Base-by-base conservation (phyloP, 2,888 invertebrate species). In the Mimumesa dahlbomi region DNA sequence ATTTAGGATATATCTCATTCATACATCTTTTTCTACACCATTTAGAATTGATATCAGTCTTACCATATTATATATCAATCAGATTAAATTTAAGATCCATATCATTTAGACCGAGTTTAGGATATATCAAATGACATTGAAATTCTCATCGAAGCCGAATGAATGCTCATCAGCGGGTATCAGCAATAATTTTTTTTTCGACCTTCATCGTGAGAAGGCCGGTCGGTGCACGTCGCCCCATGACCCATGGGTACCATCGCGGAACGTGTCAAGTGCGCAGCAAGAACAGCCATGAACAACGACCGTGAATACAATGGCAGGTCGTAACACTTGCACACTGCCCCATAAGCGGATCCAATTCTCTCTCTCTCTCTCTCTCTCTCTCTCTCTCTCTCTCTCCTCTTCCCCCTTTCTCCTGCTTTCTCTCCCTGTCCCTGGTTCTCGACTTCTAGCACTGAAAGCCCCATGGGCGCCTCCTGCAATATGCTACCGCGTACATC, bases 401-500 rank as follows among this genome's bases (percentile, higher is more conserved):
- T n/a, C 4, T 7, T 43, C 13, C 38, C 61, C 29, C 38, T 40
- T 21, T 31, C 22, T 42, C 46, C 4, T n/a, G n/a, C 18, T 7
- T 16, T 22, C 25, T 38, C 21, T 31, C 53, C 6, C 34, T 43
- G 25, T 69, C 56, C 61, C 42, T 57, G 64, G 66, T 69, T 53
- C 70, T 70, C 82, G 83, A 84, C 85, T 84, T 83, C 84, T 86
- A 81, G 81, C 86, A 83, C 84, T 81, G 75, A 77, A 82, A 81
- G 79, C 82, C 87, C 87, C 80, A 76, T 62, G 86, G 85, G 83
- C 75, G 73, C 67, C 67, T 73, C 71, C 73, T 70, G 83, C 88
- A 88, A 88, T 88, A 88, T 88, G 88, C 85, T 87, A 84, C 69
- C 65, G 49, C 63, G 82, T 82, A 84, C 84, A 85, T 82, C 77